Evolutionary conservation across 2,113 vertebrate genomes (phyloP).

Genomic region (Caranx melampygus): DNA sequence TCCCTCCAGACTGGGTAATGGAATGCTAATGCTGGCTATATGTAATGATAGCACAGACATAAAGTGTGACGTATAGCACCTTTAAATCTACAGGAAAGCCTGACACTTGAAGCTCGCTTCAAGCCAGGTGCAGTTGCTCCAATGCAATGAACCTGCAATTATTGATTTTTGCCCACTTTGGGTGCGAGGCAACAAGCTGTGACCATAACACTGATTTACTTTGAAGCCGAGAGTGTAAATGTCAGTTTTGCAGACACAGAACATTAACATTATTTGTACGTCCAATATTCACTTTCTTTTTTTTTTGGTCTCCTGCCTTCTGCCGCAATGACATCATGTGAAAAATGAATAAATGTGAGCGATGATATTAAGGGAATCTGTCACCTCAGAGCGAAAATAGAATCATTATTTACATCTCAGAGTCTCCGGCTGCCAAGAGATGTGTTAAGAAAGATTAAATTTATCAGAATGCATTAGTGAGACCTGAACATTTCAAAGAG

Average conservation of each 20-base stretch:
- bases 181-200: background rate
- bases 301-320: constrained; percentile 14
- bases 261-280: no score
- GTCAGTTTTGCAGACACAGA: no score
- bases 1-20: no score
- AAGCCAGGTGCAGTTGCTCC: background rate
- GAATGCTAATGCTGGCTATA: no score
- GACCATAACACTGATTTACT: background rate
- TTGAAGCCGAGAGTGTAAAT: no score
- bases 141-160: background rate
- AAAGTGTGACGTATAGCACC: no score
- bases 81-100: background rate
- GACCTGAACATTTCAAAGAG: constrained; percentile 26
- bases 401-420: constrained; percentile 46
- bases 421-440: constrained; percentile 13
- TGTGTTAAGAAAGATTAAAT: constrained; percentile 23
- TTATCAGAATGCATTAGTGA: constrained; percentile 24
- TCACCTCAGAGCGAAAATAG: constrained; percentile 27
- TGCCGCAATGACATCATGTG: background rate
- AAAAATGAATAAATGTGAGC: constrained; percentile 20
- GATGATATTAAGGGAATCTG: constrained; percentile 23
- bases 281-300: no score
- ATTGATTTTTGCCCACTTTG: background rate
- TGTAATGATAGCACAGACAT: no score
- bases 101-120: no score